A percentile compares a stretch with the other conserved stretches of the same genome.
Evolutionary conservation across 2,888 invertebrate species (phyloP).

Genomic region (Timema podura): DNA sequence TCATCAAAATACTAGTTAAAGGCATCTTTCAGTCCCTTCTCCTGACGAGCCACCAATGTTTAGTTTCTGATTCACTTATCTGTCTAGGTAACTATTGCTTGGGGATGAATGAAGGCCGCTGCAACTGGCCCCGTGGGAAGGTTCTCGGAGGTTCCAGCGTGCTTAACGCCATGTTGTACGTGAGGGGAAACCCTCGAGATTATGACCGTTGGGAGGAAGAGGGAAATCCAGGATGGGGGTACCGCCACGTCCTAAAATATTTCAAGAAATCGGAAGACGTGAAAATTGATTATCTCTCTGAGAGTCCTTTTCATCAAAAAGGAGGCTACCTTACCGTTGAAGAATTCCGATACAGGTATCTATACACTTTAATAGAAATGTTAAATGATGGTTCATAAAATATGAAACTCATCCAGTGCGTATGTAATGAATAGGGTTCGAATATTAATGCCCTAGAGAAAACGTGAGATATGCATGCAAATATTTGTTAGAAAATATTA

Average conservation of each 20-base stretch:
- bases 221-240: constrained; percentile 47
- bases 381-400: too few species aligned
- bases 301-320: constrained; percentile 18
- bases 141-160: constrained; percentile 47
- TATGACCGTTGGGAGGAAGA: constrained; percentile 47
- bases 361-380: too few species aligned
- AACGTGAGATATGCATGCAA: too few species aligned
- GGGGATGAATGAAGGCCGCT: constrained; percentile 27
- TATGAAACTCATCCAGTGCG: too few species aligned
- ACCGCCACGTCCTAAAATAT: constrained; percentile 47
- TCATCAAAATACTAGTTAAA: too few species aligned
- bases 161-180: constrained; percentile 49
- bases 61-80: too few species aligned
- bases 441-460: too few species aligned
- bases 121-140: constrained; percentile 43
- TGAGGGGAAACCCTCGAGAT: constrained; percentile 47
- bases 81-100: constrained; percentile 20
- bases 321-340: constrained; percentile 32
- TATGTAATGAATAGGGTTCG: too few species aligned
- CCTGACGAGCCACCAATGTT: too few species aligned
- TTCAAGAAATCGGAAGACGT: constrained; percentile 40
- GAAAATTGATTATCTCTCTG: constrained; percentile 4
- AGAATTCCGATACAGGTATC: constrained; percentile 14
- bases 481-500: too few species aligned
- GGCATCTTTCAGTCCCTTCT: too few species aligned